Evolutionary conservation across 2,797 vertebrate species (phyloP), one percentile per base, ranked within the genome.

Genomic region (Phylloscopus collybita): DNA sequence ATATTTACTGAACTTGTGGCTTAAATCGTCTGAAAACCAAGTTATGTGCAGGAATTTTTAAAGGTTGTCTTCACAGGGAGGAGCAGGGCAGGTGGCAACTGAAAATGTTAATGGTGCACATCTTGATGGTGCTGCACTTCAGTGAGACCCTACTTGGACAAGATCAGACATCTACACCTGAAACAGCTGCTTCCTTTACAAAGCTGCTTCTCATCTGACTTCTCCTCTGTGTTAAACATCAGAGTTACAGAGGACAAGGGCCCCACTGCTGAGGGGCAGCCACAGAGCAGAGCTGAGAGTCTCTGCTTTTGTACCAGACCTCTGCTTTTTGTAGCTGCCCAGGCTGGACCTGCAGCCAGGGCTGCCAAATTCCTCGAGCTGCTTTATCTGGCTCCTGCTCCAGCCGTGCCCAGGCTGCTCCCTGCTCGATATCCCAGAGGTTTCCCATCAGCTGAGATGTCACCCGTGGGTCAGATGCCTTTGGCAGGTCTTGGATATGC

Each of bases 281-380:
- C 40, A 18, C 42, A 34, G 54, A 38, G 42, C 18, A 72, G 29
- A 88, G 56, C 32, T 1, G 0, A 87, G 32, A 66, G 18, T 34
- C 23, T 34, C 66, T 47, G 16, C 49, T 45, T 67, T 23, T 60
- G n/a, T 19, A 19, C 16, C 62, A 51, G 60, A 38, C 4, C 62
- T 0, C 51, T 0, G 6, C 30, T 65, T 72, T 70, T 45, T 1
- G 3, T 8, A 49, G 26, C 1, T 59, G 53, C 66, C 72, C n/a
- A 20, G 45, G 23, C n/a, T 7, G 7, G 54, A 53, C 16, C 29
- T 22, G 36, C 21, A 57, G 36, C 61, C 83, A 40, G 56, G 34
- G 34, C 50, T 65, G 59, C 23, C 47, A 27, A 56, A 83, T 8
- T 74, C 30, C 42, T 36, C 2, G 7, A 49, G 25, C 7, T 7